Conservation (phyloP, 2,888 invertebrate genomes). For the Troides aeacus region DNA sequence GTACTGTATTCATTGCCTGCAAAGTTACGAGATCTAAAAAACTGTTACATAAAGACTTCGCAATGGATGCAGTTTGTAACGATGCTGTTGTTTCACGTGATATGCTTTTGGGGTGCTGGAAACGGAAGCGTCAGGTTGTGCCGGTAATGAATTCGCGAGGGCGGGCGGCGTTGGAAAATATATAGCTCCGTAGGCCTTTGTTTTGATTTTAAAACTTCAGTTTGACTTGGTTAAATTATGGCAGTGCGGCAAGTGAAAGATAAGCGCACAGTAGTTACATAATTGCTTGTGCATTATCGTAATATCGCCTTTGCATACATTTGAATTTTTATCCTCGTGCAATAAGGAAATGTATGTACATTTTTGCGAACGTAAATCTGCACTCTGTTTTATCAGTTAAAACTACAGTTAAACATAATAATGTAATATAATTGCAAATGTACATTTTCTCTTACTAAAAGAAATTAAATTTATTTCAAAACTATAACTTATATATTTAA, state of each 20-base stretch:
- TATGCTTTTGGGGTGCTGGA: conserved; percentile 49
- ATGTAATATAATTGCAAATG: neutral
- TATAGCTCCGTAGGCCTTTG: conserved; percentile 65
- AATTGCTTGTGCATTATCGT: conserved; percentile 23
- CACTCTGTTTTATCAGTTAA: neutral
- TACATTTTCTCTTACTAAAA: no score
- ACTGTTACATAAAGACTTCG: conserved; percentile 31
- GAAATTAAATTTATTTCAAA: no score
- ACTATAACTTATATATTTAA: no score
- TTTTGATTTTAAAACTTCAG: conserved; percentile 66
- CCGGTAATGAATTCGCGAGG: conserved; percentile 76
- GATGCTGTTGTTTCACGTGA: neutral
- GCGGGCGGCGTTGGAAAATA: conserved; percentile 69
- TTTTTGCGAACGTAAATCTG: neutral
- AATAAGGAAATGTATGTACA: neutral
- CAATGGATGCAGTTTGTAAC: conserved; percentile 36
- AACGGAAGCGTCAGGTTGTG: conserved; percentile 74
- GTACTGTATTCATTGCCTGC: conserved; percentile 32
- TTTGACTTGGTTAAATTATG: conserved; percentile 47
- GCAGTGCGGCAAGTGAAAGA: conserved; percentile 26
- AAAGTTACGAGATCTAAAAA: neutral
- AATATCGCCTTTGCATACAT: conserved; percentile 11
- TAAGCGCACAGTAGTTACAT: conserved; percentile 20
- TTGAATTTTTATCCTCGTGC: neutral
- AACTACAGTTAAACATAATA: no score